Percentiles rank a stretch among this genome's conserved stretches.
Conservation (phyloP, 1,140 invertebrate genomes). For the Pseudomyrmex concolor region DNA sequence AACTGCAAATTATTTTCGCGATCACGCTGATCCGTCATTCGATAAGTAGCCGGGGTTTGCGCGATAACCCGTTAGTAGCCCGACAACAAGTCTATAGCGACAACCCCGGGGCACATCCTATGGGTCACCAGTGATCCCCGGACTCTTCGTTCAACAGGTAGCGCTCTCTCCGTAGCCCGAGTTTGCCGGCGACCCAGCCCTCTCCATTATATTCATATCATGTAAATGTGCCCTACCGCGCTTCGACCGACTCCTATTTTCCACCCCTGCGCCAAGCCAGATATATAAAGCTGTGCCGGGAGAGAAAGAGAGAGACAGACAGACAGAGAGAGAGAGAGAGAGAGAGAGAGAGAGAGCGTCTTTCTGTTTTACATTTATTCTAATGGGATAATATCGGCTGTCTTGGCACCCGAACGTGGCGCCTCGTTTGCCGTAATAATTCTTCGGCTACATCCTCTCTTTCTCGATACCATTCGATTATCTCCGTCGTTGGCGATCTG, state of each 20-base stretch:
- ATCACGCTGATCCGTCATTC: not conserved
- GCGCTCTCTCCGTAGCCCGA: conserved; percentile 75
- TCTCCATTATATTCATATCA: conserved; percentile 85
- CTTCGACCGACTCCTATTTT: conserved; percentile 72
- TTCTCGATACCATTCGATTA: conserved; percentile 57
- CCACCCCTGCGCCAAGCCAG: conserved; percentile 64
- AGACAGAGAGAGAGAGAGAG: not conserved
- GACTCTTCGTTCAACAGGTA: conserved; percentile 84
- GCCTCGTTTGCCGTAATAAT: conserved; percentile 64
- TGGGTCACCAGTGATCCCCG: conserved; percentile 80
- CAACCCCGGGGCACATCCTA: conserved; percentile 61
- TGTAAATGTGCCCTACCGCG: conserved; percentile 82
- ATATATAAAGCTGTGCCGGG: conserved; percentile 30
- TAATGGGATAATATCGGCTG: conserved; percentile 75
- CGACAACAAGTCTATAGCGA: conserved; percentile 27
- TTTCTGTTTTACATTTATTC: conserved; percentile 79
- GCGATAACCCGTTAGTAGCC: conserved; percentile 25
- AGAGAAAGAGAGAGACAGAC: not conserved
- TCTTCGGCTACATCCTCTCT: conserved; percentile 13
- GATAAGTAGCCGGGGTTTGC: not conserved
- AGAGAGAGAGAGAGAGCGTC: no score
- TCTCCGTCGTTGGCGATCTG: conserved; percentile 33
- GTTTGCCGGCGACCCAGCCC: conserved; percentile 74
- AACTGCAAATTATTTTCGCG: conserved; percentile 4
- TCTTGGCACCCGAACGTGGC: conserved; percentile 58